Evolutionary conservation across 2,888 invertebrate species (phyloP), one percentile per base, ranked within the genome.

Genomic region (Agonopterix heracliana): DNA sequence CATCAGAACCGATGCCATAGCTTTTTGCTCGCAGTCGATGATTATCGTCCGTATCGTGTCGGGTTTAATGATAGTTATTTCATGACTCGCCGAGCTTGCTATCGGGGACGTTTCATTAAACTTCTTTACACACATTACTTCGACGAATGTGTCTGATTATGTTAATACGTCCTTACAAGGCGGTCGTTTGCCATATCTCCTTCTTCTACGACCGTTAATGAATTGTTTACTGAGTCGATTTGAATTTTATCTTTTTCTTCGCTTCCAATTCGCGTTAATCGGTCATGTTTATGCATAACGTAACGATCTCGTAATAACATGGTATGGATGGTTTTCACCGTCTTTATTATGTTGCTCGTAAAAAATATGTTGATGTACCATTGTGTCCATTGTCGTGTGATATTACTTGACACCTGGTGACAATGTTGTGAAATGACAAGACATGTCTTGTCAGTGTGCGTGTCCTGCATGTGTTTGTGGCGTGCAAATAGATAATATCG

Each of bases 1-100:
- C 86, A 86, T 86, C 84, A 73, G 71, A 76, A 72, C 73, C 71
- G 76, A 79, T 78, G 79, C 75, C 71, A 78, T 81, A 74, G 81
- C 80, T 87, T 86, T 86, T 86, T 86, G 79, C 85, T 68, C 73
- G 74, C 60, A 78, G 70, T 71, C 77, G 81, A 83, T 85, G 79
- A 86, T 86, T 86, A 87, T 86, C 84, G 80, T 81, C 78, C 81
- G 82, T 84, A 86, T 86, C 86, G 87, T 82, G 86, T 85, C 81
- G 81, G 76, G 65, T 72, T 79, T 88, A 88, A 88, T 88, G 81
- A 85, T 84, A 80, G 86, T 87, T 78, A 86, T 86, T 85, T 83
- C 81, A 82, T 80, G 83, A 83, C 78, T 80, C 81, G 81, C 72
- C 82, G 78, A 69, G 76, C 82, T 80, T 64, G 78, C 80, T 77